Evolutionary conservation across 2,113 vertebrate genomes (phyloP).

Genomic region (Ptilorrhoa leucosticta): DNA sequence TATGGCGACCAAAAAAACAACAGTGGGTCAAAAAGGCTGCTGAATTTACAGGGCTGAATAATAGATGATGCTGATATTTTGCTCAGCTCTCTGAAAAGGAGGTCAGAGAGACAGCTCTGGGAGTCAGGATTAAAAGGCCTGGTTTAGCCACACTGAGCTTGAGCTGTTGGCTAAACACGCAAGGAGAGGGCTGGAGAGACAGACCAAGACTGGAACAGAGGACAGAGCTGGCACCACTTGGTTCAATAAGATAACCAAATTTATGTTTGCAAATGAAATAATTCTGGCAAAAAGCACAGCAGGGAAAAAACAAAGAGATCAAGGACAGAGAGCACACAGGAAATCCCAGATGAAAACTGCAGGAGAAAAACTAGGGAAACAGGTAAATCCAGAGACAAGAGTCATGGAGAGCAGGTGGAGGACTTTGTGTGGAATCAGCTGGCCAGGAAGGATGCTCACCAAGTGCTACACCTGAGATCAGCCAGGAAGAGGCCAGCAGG

Average conservation of each 20-base stretch:
- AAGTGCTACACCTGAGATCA: background rate
- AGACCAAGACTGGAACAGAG: background rate
- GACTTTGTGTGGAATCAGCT: background rate
- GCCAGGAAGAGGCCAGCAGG: background rate
- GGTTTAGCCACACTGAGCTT: background rate
- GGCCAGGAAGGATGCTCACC: background rate
- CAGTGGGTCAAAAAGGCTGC: background rate
- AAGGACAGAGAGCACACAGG: background rate
- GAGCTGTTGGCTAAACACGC: background rate
- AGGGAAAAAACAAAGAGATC: background rate
- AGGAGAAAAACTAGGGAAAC: background rate
- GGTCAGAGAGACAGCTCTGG: background rate
- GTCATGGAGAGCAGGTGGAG: background rate
- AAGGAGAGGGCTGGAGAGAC: background rate
- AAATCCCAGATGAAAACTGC: background rate
- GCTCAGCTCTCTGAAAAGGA: background rate
- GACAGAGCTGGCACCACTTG: background rate
- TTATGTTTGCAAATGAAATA: background rate
- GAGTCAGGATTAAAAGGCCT: background rate
- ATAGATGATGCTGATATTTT: background rate
- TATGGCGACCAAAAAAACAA: background rate
- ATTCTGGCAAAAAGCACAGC: background rate
- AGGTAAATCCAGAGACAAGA: background rate
- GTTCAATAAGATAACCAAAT: background rate
- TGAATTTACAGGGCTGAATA: background rate